A percentile compares a stretch with the other conserved stretches of the same genome.
Conservation (phyloP, 2,113 vertebrate species). For the Peromyscus leucopus region DNA sequence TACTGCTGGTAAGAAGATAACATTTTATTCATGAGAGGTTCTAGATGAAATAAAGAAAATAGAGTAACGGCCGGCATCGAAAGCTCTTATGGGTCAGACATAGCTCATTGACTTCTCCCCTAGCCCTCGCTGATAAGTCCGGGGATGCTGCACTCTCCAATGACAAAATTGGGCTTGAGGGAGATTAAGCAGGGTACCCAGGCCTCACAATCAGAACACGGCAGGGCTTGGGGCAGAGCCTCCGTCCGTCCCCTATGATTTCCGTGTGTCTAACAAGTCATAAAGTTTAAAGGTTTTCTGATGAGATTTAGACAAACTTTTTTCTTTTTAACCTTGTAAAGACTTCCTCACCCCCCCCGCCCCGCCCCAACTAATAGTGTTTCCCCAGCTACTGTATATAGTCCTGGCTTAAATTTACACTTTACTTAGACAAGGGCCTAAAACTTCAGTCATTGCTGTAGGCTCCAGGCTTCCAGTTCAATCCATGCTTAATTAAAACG, state of each 20-base stretch:
- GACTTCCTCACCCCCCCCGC: not conserved
- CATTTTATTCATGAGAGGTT: not conserved
- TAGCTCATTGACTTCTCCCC: slow-evolving; percentile 3
- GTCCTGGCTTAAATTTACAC: slow-evolving; percentile 24
- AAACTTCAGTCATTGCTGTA: not conserved
- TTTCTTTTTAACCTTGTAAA: not conserved
- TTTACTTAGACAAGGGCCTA: not conserved
- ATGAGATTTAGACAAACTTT: not conserved
- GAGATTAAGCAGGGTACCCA: not conserved
- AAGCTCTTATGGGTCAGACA: not conserved
- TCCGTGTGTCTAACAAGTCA: not conserved
- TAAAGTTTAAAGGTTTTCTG: not conserved
- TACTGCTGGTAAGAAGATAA: not conserved
- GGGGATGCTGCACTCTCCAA: not conserved
- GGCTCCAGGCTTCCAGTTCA: slow-evolving; percentile 5
- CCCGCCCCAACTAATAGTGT: not conserved
- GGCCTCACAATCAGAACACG: not conserved
- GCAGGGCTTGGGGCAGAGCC: too few relatives aligned
- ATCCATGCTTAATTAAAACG: not conserved
- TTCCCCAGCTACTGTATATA: not conserved
- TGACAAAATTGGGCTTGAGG: not conserved
- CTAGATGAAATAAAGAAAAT: slow-evolving; percentile 31
- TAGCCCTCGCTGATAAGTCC: not conserved
- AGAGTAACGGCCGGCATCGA: not conserved
- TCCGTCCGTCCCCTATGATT: not conserved